Evolutionary conservation across 2,888 invertebrate species (phyloP), one percentile per base, ranked within the genome.

Genomic region (Acrobeloides nanus): DNA sequence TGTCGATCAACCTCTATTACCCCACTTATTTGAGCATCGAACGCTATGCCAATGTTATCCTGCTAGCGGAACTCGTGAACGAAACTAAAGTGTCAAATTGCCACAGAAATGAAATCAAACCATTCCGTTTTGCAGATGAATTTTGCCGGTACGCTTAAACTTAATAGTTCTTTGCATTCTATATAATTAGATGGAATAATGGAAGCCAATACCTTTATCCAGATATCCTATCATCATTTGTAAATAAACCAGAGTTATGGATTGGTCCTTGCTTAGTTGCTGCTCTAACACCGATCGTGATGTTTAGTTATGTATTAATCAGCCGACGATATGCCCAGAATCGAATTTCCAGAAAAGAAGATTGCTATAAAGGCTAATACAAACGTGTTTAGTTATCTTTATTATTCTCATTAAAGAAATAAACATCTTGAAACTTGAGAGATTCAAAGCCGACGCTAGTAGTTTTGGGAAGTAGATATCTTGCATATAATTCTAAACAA

Each of bases 381-480:
- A n/a, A n/a, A n/a, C n/a, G n/a, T n/a, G n/a, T n/a, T n/a, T n/a
- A n/a, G n/a, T n/a, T n/a, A n/a, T n/a, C n/a, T 18, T 39, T 24
- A 39, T 18, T 15, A 20, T 15, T 4, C 8, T 26, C 10, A 4
- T 47, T 20, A 40, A 59, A 62, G 47, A 53, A 58, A 10, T 34
- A 38, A 17, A 41, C 38, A 25, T 64, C 53, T 47, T 75, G 72
- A 18, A 75, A 53, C 12, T 66, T 51, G 17, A 88, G 72, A 7
- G 87, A 88, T 77, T 93, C 89, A 68, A 84, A 82, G 0, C 92
- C 93, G 71, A 85, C 81, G 66, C 87, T 87, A 0, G 85, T 86
- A 76, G 86, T 89, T 23, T 82, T 79, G 0, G 90, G 86, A 40
- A 85, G 79, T 20, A 93, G 80, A 75, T 88, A 89, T 59, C 95